These are phyloP conservation scores for Oasisia sp. DNA, from an alignment of 2,888 invertebrate species.

Conservation along the genomic window DNA sequence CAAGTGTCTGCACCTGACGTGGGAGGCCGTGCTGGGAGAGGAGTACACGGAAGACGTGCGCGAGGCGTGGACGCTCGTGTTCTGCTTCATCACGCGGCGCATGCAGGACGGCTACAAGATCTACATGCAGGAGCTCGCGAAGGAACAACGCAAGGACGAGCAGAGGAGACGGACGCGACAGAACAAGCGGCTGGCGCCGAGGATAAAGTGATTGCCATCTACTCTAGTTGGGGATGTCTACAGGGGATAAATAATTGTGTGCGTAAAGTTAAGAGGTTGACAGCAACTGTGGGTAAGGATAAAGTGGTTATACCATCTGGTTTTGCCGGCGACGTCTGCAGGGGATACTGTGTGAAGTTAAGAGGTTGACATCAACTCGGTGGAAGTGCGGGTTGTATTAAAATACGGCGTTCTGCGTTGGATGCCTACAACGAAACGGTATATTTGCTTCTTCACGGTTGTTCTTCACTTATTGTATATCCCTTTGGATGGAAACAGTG, in stretches of 20 bases:
- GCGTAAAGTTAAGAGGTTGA: not conserved
- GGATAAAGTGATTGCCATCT: not conserved
- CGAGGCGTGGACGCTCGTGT: conserved; percentile 50
- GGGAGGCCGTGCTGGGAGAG: conserved; percentile 55
- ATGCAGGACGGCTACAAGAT: conserved; percentile 25
- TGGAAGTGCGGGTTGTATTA: not conserved
- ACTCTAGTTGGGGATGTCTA: not conserved
- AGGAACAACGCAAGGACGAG: not conserved
- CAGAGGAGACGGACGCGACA: not conserved
- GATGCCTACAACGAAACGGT: too few relatives aligned
- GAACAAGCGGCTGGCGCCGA: not conserved
- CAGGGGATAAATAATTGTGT: not conserved
- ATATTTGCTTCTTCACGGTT: too few relatives aligned
- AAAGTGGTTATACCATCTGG: not conserved
- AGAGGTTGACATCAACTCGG: not conserved
- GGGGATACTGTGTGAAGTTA: not conserved
- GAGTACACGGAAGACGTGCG: conserved; percentile 56
- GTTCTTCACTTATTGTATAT: not conserved
- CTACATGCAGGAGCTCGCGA: not conserved
- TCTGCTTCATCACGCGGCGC: conserved; percentile 45
- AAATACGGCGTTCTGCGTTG: not conserved
- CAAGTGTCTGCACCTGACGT: conserved; percentile 51
- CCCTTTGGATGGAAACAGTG: not conserved
- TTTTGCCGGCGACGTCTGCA: not conserved
- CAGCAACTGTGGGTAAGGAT: not conserved